Percentiles rank a stretch among this genome's conserved stretches.
Conservation (phyloP, 1,140 invertebrate species). For the Brachionus calyciflorus region DNA sequence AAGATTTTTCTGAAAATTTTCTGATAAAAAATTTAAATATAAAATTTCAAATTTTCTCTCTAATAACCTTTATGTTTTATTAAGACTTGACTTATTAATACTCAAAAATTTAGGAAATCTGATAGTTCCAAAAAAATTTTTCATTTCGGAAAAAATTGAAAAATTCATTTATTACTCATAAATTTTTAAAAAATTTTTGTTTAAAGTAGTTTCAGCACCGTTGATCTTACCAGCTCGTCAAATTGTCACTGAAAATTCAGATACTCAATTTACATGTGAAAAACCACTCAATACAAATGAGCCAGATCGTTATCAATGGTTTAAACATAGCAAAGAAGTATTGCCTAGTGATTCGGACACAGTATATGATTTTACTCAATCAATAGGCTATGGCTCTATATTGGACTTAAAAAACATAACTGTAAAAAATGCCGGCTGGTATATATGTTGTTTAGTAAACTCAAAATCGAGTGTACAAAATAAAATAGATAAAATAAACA, state of each 20-base stretch:
- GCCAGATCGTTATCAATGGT: conserved; percentile 42
- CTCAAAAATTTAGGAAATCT: too few relatives aligned
- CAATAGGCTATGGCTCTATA: conserved; percentile 6
- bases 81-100: too few relatives aligned
- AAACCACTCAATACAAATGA: neutral
- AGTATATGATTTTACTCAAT: neutral
- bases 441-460: conserved; percentile 40
- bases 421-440: conserved; percentile 20
- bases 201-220: neutral
- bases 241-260: conserved; percentile 12
- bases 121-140: too few relatives aligned
- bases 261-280: conserved; percentile 30
- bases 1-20: too few relatives aligned
- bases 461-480: neutral
- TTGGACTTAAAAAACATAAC: neutral
- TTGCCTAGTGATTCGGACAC: neutral
- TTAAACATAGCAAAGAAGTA: conserved; percentile 5
- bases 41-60: too few relatives aligned
- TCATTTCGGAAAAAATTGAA: neutral
- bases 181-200: neutral
- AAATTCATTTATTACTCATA: neutral
- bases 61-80: too few relatives aligned
- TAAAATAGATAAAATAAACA: neutral
- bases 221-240: conserved; percentile 7
- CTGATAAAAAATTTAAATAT: too few relatives aligned